Conservation (phyloP, 2,888 invertebrate genomes). For the Agrochola litura region DNA sequence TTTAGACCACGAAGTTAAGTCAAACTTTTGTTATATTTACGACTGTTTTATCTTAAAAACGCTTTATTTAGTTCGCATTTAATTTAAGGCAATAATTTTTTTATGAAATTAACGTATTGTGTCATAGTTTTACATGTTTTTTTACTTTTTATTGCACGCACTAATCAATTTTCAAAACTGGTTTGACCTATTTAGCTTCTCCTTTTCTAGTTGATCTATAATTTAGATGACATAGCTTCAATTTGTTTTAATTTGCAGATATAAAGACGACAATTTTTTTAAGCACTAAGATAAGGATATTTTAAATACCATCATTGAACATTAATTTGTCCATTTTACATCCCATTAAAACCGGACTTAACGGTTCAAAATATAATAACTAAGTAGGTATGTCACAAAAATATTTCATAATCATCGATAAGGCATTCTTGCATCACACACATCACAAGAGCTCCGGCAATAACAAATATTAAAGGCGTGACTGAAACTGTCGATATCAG, state of each 20-base stretch:
- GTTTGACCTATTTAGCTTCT: slow-evolving; percentile 28
- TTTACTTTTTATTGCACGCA: slow-evolving; percentile 45
- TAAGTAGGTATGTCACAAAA: slow-evolving; percentile 32
- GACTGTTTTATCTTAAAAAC: slow-evolving; percentile 46
- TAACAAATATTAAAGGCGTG: slow-evolving; percentile 53
- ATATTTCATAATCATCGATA: slow-evolving; percentile 43
- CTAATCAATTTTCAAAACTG: slow-evolving; percentile 53
- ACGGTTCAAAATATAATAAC: neutral
- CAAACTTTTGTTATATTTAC: slow-evolving; percentile 48
- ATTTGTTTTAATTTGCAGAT: slow-evolving; percentile 24
- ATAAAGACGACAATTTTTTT: slow-evolving; percentile 9
- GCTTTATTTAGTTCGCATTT: slow-evolving; percentile 42
- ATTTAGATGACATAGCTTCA: slow-evolving; percentile 13
- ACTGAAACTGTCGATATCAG: slow-evolving; percentile 65
- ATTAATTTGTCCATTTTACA: slow-evolving; percentile 1
- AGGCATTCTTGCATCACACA: slow-evolving; percentile 55
- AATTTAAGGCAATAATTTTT: slow-evolving; percentile 52
- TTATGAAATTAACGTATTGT: slow-evolving; percentile 44
- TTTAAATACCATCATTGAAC: neutral
- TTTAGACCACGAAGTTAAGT: slow-evolving; percentile 38
- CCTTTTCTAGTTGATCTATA: slow-evolving; percentile 19
- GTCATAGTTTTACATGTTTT: slow-evolving; percentile 41
- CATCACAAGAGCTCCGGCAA: slow-evolving; percentile 42
- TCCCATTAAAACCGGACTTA: slow-evolving; percentile 18
- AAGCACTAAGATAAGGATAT: slow-evolving; percentile 6